These are phyloP conservation scores for Ploceus nigricollis DNA, from an alignment of 2,113 vertebrate genomes.

Conservation along the genomic window DNA sequence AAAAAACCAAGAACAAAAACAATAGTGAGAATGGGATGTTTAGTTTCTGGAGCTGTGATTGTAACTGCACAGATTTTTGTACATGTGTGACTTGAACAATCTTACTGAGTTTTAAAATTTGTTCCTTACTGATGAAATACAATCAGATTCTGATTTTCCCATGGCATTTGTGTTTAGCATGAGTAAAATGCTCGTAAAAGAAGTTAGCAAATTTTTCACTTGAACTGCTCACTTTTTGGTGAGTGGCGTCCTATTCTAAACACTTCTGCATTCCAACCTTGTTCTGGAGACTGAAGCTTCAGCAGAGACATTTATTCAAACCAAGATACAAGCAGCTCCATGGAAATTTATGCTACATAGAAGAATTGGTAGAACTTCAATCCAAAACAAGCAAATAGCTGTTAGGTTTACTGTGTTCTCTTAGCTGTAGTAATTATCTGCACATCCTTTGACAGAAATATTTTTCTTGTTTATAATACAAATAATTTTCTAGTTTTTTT, in stretches of 20 bases:
- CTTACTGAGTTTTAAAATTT: background rate
- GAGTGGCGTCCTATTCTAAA: background rate
- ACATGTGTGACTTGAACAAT: background rate
- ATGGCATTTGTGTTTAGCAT: fast-evolving
- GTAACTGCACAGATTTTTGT: background rate
- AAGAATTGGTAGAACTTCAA: background rate
- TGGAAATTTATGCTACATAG: background rate
- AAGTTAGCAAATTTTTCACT: background rate
- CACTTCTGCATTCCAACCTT: background rate
- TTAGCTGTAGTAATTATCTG: background rate
- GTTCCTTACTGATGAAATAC: background rate
- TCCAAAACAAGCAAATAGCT: background rate
- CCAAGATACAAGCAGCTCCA: background rate
- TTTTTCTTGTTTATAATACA: background rate
- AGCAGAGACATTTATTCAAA: background rate
- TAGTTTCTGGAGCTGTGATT: background rate
- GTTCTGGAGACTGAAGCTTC: background rate
- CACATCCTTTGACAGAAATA: background rate
- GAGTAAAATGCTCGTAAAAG: background rate
- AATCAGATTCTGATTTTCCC: background rate
- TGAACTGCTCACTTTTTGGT: background rate
- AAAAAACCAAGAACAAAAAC: background rate
- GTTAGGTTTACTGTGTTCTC: background rate
- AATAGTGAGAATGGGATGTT: background rate
- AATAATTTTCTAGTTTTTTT: background rate